Percentiles rank a stretch among this genome's conserved stretches.
Evolutionary conservation across 2,113 vertebrate genomes (phyloP).

Genomic region (Percina caprodes): DNA sequence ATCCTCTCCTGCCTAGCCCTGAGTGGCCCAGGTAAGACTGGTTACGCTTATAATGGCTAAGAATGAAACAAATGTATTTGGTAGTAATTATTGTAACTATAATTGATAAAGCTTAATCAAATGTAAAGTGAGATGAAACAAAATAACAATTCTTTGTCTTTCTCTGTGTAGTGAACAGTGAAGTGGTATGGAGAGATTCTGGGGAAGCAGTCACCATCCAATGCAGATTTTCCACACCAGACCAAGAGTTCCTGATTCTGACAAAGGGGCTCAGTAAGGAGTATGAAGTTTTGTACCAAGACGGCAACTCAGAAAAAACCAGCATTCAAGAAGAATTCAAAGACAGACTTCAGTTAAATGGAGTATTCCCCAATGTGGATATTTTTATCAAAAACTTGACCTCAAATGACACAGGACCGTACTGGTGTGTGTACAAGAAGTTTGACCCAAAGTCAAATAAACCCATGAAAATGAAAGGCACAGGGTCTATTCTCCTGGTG

Average conservation of each 20-base stretch:
- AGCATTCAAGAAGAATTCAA: fast-evolving
- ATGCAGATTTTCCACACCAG: fast-evolving
- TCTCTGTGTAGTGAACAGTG: background rate
- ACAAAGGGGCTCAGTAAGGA: background rate
- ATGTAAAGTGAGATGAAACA: background rate
- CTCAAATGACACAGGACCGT: conserved; percentile 48
- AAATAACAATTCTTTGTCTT: background rate
- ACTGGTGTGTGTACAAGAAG: conserved; percentile 47
- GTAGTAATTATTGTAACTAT: no score
- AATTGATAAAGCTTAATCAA: background rate
- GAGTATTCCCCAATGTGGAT: fast-evolving
- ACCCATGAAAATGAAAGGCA: fast-evolving
- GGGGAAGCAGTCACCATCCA: conserved; percentile 56
- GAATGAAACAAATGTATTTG: no score
- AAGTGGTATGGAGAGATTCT: fast-evolving
- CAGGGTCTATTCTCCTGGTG: conserved; percentile 56
- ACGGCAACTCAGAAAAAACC: fast-evolving
- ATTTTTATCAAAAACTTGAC: conserved; percentile 67
- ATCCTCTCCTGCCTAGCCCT: conserved; percentile 7
- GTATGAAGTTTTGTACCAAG: fast-evolving
- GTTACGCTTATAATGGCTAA: background rate
- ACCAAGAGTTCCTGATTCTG: fast-evolving
- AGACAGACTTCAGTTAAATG: background rate
- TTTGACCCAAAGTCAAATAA: fast-evolving
- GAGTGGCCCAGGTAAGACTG: conserved; percentile 46